These are phyloP conservation scores for Argopecten irradians DNA, from an alignment of 1,140 invertebrate species.

Conservation along the genomic window DNA sequence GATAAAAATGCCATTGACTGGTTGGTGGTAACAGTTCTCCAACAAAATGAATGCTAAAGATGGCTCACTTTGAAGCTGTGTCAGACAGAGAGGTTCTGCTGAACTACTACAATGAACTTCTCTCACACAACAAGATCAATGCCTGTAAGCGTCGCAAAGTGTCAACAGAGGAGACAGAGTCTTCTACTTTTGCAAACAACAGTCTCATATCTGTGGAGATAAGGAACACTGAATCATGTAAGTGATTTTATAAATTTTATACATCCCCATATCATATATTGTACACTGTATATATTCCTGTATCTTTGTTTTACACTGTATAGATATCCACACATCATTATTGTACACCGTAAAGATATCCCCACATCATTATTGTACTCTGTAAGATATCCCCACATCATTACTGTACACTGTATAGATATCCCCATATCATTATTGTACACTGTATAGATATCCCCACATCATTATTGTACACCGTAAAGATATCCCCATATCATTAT, in stretches of 20 bases:
- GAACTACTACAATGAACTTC: conserved; percentile 46
- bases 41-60: not conserved
- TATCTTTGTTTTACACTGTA: too few species aligned
- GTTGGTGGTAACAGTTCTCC: not conserved
- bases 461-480: too few species aligned
- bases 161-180: conserved; percentile 31
- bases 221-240: conserved; percentile 39
- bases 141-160: conserved; percentile 43
- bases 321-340: too few species aligned
- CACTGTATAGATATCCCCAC: too few species aligned
- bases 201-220: conserved; percentile 34
- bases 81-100: conserved; percentile 47
- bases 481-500: too few species aligned
- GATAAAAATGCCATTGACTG: not conserved
- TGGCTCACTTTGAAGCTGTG: not conserved
- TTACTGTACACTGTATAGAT: too few species aligned
- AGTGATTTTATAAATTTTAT: not conserved
- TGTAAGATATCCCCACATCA: too few species aligned
- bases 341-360: too few species aligned
- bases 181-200: conserved; percentile 26
- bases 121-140: conserved; percentile 43
- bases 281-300: too few species aligned
- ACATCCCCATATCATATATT: not conserved
- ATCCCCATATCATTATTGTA: too few species aligned
- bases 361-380: too few species aligned